These are phyloP conservation scores for Spodoptera exigua DNA, from an alignment of 2,888 invertebrate species.

Conservation along the genomic window DNA sequence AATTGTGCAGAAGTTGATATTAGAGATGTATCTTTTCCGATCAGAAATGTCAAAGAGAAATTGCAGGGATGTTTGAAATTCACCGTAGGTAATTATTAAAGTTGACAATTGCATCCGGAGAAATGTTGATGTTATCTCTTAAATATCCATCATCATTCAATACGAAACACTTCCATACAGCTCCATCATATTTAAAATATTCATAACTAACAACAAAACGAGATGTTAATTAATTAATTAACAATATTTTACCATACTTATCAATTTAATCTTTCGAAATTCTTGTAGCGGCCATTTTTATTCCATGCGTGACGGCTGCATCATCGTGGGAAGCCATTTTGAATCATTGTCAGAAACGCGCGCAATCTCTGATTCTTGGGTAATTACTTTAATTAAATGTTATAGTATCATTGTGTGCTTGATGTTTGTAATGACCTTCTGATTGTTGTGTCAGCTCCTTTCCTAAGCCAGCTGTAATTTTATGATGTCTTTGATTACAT, in stretches of 20 bases:
- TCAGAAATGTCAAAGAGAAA: too few relatives aligned
- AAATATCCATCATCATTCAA: too few relatives aligned
- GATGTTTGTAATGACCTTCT: constrained; percentile 19
- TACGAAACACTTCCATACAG: background rate
- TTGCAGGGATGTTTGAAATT: too few relatives aligned
- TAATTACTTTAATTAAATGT: constrained; percentile 24
- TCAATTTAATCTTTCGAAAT: constrained; percentile 40
- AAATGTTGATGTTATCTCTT: too few relatives aligned
- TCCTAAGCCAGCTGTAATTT: background rate
- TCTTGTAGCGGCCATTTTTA: constrained; percentile 15
- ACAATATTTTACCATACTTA: constrained; percentile 14
- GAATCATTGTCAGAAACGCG: constrained; percentile 21
- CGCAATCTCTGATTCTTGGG: constrained; percentile 11
- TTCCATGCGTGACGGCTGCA: constrained; percentile 16
- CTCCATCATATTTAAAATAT: background rate
- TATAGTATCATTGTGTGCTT: constrained; percentile 35
- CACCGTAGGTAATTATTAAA: too few relatives aligned
- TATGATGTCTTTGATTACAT: too few relatives aligned
- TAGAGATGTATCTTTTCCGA: too few relatives aligned
- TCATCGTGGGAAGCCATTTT: constrained; percentile 32
- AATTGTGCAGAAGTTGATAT: too few relatives aligned
- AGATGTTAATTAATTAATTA: constrained; percentile 27
- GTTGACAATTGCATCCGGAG: background rate
- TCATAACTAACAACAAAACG: constrained; percentile 5
- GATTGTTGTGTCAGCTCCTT: background rate